phyloP scores from a whole-genome alignment of 2,888 invertebrate genomes.

The Enchytraeus crypticus region DNA sequence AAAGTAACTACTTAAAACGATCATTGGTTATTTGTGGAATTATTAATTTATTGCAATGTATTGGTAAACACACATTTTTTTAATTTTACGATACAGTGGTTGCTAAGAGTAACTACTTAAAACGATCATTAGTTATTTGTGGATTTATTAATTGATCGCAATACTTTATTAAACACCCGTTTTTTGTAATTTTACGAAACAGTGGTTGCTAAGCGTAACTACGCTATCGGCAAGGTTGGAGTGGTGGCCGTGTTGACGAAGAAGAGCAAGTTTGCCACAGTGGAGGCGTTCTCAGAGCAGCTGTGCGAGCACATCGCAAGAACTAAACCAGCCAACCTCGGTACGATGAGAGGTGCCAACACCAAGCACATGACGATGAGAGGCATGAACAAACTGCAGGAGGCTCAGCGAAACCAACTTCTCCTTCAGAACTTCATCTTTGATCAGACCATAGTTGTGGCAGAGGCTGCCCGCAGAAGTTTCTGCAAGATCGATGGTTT shows the following conservation, averaged over 20 bases:
- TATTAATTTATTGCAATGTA: no score
- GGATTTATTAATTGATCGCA: no score
- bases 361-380: conserved; percentile 11
- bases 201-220: conserved; percentile 11
- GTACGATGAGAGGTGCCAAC: conserved; percentile 8
- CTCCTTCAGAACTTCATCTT: conserved; percentile 18
- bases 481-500: conserved; percentile 20
- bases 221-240: conserved; percentile 16
- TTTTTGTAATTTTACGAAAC: not conserved
- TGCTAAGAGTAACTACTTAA: no score
- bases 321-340: conserved; percentile 12
- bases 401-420: conserved; percentile 12
- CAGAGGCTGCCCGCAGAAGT: conserved; percentile 22
- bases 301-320: conserved; percentile 22
- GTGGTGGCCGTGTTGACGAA: conserved; percentile 17
- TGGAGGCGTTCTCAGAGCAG: conserved; percentile 22
- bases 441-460: conserved; percentile 21
- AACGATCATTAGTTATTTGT: no score
- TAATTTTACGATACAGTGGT: no score
- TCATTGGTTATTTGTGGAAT: no score
- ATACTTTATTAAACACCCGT: no score
- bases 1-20: no score
- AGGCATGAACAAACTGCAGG: conserved; percentile 7
- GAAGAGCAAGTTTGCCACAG: conserved; percentile 19
- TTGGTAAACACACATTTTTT: no score